Evolutionary conservation across 1,140 invertebrate species (phyloP), one percentile per base, ranked within the genome.

Genomic region (Coelopa frigida): DNA sequence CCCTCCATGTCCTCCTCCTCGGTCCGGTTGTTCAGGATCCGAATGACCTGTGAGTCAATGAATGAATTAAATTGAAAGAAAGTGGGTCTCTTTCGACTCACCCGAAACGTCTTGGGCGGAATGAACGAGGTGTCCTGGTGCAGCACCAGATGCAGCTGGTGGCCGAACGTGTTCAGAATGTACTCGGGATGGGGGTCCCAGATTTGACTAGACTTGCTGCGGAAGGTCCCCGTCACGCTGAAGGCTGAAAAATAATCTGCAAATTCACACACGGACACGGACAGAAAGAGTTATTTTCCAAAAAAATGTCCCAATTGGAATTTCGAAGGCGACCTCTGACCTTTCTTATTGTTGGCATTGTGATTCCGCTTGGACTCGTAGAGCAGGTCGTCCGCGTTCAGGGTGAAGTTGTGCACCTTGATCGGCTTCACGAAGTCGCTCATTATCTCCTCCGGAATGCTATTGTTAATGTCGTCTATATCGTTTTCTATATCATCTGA

Each of bases 171-270:
- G 6, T 71, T 70, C 29, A 85, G 80, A 52, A 77, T 73, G 51
- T 85, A 85, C 46, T 80, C 73, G 2, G 83, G 83, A 72, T 85
- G 80, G 12, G 81, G 81, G 61, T 86, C 83, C 83, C 83, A 86
- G 15, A 83, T 68, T 57, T 75, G 66, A 10, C 78, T 77, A 15
- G 69, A 70, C 42, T 73, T 72, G 43, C 75, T 77, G 17, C 82
- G 73, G 57, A 80, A 84, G 54, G 83, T 79, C 5, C 81, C 81
- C 27, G 67, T 70, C 53, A 54, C 57, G 43, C 54, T 61, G 40
- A 67, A 66, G 21, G 63, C 60, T 5, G 62, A 54, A 6, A 53
- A 53, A 7, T 52, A 53, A 36, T 62, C 64, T 68, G 35, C 8
- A 44, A 37, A n/a, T 15, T 37, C 21, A 37, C 21, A 4, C 15